Percentiles rank a stretch among this genome's conserved stretches.
phyloP scores from a whole-genome alignment of 2,113 vertebrate genomes.

The cat (Felis catus) region F.catus_Fca126_mat1.0 CM031416.1:22567501-22568000 shows the following conservation, averaged over 20 bases:
- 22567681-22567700: neutral
- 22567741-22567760: slow-evolving; percentile 35
- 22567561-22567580: neutral
- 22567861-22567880: neutral
- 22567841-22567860: neutral
- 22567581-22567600: neutral
- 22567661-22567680: neutral
- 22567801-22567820: neutral
- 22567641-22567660: neutral
- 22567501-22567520: neutral
- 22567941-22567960: neutral
- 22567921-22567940: neutral
- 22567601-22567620: neutral
- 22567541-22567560: neutral
- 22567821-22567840: neutral
- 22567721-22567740: neutral
- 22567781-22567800: neutral
- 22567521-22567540: neutral
- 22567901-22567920: neutral
- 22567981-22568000: neutral
- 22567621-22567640: neutral
- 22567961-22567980: neutral
- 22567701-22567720: slow-evolving; percentile 14
- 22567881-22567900: neutral
- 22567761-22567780: neutral